Evolutionary conservation across 2,888 invertebrate species (phyloP).

Genomic region (Calameuta pallipes): DNA sequence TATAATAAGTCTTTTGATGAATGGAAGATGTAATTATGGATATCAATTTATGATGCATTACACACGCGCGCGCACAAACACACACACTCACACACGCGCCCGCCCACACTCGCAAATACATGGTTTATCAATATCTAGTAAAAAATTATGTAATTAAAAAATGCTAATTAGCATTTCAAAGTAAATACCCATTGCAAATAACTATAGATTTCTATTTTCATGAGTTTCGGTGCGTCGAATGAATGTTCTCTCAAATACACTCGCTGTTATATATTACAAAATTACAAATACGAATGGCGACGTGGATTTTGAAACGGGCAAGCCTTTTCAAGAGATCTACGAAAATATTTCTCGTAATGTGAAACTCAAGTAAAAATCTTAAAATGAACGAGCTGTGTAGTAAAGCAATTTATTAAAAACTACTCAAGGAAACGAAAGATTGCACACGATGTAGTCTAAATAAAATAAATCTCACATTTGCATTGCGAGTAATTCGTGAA

Average conservation of each 20-base stretch:
- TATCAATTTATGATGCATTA: background rate
- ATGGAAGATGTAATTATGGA: background rate
- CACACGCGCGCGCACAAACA: background rate
- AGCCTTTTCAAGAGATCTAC: background rate
- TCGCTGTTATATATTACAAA: background rate
- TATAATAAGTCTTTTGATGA: background rate
- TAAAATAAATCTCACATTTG: background rate
- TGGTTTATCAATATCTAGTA: too few relatives aligned
- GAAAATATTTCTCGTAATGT: background rate
- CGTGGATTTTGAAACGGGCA: background rate
- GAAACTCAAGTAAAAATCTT: background rate
- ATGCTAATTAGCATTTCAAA: background rate
- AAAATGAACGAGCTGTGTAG: background rate
- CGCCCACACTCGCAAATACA: background rate
- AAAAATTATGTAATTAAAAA: background rate
- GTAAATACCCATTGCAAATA: background rate
- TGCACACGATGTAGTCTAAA: background rate
- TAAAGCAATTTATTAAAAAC: background rate
- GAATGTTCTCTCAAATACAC: background rate
- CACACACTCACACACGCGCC: background rate
- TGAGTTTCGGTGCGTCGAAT: background rate
- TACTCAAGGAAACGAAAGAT: background rate
- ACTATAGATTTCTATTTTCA: background rate
- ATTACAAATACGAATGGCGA: background rate
- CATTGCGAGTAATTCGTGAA: background rate